Evolutionary conservation across 1,140 invertebrate species (phyloP).

Genomic region (Bemisia tabaci): DNA sequence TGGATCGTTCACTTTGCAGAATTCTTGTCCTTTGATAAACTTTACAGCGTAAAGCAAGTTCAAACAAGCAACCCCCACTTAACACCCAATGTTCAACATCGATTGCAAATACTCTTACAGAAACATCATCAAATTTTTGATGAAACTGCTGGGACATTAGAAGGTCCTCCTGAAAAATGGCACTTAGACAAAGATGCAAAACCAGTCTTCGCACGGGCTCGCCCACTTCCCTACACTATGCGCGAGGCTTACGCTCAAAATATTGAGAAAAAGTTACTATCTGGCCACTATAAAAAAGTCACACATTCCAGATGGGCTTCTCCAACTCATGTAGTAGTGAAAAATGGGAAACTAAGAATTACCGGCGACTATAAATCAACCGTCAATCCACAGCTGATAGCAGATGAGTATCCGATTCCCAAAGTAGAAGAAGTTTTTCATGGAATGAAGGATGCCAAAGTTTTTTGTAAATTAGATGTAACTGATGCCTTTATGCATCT

Average conservation of each 20-base stretch:
- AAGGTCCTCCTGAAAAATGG: too few relatives aligned
- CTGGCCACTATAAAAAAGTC: constrained; percentile 12
- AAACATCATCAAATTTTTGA: too few relatives aligned
- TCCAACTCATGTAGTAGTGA: constrained; percentile 35
- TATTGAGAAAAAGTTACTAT: constrained; percentile 19
- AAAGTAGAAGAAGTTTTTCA: constrained; percentile 14
- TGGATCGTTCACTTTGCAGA: too few relatives aligned
- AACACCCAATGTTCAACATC: too few relatives aligned
- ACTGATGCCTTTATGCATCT: constrained; percentile 24
- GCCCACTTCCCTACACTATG: constrained; percentile 24
- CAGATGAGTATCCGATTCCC: constrained; percentile 15
- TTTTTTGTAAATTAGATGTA: constrained; percentile 24
- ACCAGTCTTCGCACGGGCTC: constrained; percentile 25
- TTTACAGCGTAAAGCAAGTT: too few relatives aligned
- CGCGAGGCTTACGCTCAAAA: too few relatives aligned
- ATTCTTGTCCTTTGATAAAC: too few relatives aligned
- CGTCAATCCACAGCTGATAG: constrained; percentile 24
- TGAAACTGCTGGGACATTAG: too few relatives aligned
- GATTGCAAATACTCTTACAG: too few relatives aligned
- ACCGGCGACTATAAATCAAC: constrained; percentile 37
- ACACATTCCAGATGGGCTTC: too few relatives aligned
- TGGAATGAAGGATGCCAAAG: constrained; percentile 18
- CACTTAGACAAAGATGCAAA: too few relatives aligned
- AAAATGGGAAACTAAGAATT: constrained; percentile 33
- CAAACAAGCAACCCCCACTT: too few relatives aligned